Evolutionary conservation across 2,797 vertebrate species (phyloP).

Genomic region (Artibeus lituratus): DNA sequence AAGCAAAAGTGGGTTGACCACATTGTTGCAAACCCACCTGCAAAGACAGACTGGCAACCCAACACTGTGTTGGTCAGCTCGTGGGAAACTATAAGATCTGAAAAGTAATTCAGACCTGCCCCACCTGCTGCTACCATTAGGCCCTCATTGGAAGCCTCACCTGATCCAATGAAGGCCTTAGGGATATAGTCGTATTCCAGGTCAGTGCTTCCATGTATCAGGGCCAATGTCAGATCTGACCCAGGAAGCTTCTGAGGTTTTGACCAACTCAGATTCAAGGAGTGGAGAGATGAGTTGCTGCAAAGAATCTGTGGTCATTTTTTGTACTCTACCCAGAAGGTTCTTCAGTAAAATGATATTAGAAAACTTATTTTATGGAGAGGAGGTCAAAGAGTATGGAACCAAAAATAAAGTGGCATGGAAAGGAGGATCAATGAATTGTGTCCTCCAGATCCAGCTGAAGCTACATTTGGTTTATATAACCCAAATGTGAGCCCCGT

Average conservation of each 20-base stretch:
- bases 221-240: not conserved
- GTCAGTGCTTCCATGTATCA: not conserved
- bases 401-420: not conserved
- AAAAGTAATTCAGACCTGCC: not conserved
- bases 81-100: not conserved
- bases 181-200: not conserved
- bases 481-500: not conserved
- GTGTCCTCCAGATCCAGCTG: not conserved
- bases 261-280: not conserved
- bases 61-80: not conserved
- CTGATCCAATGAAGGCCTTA: not conserved
- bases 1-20: not conserved
- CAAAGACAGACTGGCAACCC: not conserved
- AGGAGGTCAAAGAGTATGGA: not conserved
- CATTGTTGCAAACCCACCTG: not conserved
- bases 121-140: not conserved
- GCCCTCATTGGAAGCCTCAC: too few relatives aligned
- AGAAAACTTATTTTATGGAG: not conserved
- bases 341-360: not conserved
- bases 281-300: not conserved
- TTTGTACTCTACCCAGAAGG: not conserved
- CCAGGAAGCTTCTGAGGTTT: not conserved
- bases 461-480: not conserved
- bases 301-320: not conserved
- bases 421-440: not conserved